Evolutionary conservation across 1,140 invertebrate genomes (phyloP), one percentile per base, ranked within the genome.

Genomic region (Helicoverpa zea): DNA sequence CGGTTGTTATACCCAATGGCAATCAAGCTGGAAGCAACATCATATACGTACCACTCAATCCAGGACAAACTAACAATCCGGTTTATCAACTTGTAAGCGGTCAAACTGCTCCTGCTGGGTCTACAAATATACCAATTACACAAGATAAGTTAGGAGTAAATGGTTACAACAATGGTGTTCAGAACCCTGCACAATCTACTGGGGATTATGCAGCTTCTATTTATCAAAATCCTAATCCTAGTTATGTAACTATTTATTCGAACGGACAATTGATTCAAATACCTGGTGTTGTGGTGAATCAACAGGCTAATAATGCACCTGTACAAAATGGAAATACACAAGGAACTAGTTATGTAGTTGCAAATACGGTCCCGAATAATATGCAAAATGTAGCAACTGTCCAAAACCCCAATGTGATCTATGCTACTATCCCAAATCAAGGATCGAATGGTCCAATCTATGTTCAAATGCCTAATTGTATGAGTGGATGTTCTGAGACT

Each of bases 211-310:
- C 49, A 2, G 29, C 14, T 16, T 13, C 58, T 1, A 12, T 13
- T 51, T 29, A 4, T 2, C 56, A 76, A 18, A 52, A 29, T n/a
- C 13, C 43, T 30, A 29, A n/a, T n/a, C 13, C 43, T 30, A 29
- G 18, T 11, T 63, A 47, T 52, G 61, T 77, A 13, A 64, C 23
- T 2, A 54, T 77, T n/a, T 77, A 77, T 13, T 63, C 49, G 12
- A 64, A 77, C 49, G 75, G 75, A 18, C 59, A 77, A 29, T 1
- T 66, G 1, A 66, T 77, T 35, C 23, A 64, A 18, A 54, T 77
- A n/a, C 75, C 75, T 35, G 75, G 61, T 12, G 49, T 77, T 35
- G 49, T 64, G 12, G 14, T 64, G 7, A 75, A 75, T 12, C 16
- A n/a, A 13, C 35, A 10, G 29, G 18, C 56, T n/a, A 18, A n/a